Evolutionary conservation across 1,140 invertebrate genomes (phyloP), one percentile per base, ranked within the genome.

Genomic region (Panulirus ornatus): DNA sequence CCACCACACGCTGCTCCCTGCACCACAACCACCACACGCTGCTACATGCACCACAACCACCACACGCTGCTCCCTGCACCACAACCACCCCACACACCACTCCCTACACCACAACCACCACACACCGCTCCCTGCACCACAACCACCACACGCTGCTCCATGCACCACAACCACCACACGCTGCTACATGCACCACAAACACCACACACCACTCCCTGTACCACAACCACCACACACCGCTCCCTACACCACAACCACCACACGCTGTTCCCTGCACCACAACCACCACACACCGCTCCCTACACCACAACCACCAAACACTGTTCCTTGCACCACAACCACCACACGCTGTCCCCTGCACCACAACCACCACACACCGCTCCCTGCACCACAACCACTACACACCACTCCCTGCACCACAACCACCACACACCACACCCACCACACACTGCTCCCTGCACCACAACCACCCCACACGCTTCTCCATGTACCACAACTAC

Each of bases 91-190:
- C n/a, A n/a, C n/a, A n/a, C n/a, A n/a, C n/a, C n/a, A n/a, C n/a
- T n/a, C n/a, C 8, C 44, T 16, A 47, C 16, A 22, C 16, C 16
- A 3, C 19, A 16, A 58, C 54, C 1, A 1, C 54, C 54, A 58
- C 16, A 58, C 9, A 16, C 19, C 3, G 5, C 19, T 22, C 19
- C 0, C 54, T 22, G n/a, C 54, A 58, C 14, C 54, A 58, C 54
- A 19, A 58, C 16, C 54, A 58, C 54, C 5, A 58, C 54, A 58
- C 54, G n/a, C n/a, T n/a, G n/a, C n/a, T n/a, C n/a, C n/a, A n/a
- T n/a, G n/a, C n/a, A n/a, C n/a, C n/a, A n/a, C n/a, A 87, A 87
- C 84, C 47, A 42, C 71, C 58, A 70, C 63, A 19, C 51, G 16
- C 51, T 22, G 0, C 0, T 22, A 58, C 51, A 0, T 22, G 3